Percentiles rank a stretch among this genome's conserved stretches.
Conservation (phyloP, 2,888 invertebrate genomes). For the Pseudococcus viburni region DNA sequence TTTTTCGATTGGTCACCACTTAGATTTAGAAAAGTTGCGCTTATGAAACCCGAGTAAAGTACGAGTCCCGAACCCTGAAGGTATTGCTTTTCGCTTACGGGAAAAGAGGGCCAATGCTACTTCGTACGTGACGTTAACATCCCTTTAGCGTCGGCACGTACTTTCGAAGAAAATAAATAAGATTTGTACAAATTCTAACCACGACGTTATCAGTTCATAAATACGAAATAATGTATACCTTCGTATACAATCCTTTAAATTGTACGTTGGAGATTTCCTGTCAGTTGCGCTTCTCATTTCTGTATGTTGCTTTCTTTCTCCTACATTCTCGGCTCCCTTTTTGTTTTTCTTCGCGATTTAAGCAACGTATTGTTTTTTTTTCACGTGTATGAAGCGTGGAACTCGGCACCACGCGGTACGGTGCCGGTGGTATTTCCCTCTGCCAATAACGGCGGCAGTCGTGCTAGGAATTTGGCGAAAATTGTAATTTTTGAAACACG, state of each 20-base stretch:
- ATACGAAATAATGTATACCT: conserved; percentile 66
- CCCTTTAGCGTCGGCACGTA: conserved; percentile 66
- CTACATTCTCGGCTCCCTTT: neutral
- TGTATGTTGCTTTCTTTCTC: conserved; percentile 51
- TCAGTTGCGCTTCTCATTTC: conserved; percentile 65
- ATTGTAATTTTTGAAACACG: conserved; percentile 25
- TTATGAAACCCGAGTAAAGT: conserved; percentile 15
- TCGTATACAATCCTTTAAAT: conserved; percentile 66
- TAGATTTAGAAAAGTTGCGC: conserved; percentile 42
- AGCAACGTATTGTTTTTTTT: conserved; percentile 35
- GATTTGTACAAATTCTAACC: conserved; percentile 66
- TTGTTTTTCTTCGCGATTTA: neutral
- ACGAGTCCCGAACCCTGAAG: conserved; percentile 18
- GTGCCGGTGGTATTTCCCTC: neutral
- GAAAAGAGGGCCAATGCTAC: conserved; percentile 46
- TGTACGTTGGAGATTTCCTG: conserved; percentile 66
- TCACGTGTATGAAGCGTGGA: neutral
- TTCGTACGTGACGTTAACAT: conserved; percentile 65
- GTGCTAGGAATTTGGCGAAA: conserved; percentile 40
- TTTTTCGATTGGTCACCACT: conserved; percentile 48
- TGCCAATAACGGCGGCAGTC: neutral
- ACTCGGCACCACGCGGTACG: neutral
- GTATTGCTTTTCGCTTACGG: conserved; percentile 33
- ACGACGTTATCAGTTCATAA: conserved; percentile 66
- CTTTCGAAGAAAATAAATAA: conserved; percentile 65